Evolutionary conservation across 2,113 vertebrate species (phyloP).

Genomic region (Pipa parva): DNA sequence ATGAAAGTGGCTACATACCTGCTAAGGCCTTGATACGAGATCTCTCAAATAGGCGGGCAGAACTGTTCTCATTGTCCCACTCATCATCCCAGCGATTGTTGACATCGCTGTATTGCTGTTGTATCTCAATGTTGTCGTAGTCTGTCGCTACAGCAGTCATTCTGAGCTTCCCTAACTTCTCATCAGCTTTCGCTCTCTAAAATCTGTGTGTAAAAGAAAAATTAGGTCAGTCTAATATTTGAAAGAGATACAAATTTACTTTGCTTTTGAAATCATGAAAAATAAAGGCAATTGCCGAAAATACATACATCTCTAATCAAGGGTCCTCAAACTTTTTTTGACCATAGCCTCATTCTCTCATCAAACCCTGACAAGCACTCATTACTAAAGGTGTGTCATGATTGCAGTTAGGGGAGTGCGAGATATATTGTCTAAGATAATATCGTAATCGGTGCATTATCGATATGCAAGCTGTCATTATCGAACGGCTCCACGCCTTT

Average conservation of each 20-base stretch:
- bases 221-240: not conserved
- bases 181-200: conserved; percentile 69
- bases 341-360: no score
- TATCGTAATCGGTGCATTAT: no score
- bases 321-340: no score
- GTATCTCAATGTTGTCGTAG: conserved; percentile 90
- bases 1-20: conserved; percentile 61
- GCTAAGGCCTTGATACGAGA: conserved; percentile 94
- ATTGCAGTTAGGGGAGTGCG: no score
- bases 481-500: no score
- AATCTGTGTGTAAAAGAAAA: conserved; percentile 51
- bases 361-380: no score
- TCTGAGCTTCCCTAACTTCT: conserved; percentile 63
- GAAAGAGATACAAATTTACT: no score
- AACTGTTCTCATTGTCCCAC: conserved; percentile 98
- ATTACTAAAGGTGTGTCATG: no score
- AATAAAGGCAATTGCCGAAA: not conserved
- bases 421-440: no score
- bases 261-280: no score
- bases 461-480: no score
- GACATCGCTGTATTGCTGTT: conserved; percentile 90
- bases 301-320: no score
- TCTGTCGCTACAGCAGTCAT: conserved; percentile 92
- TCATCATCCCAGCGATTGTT: conserved; percentile 98
- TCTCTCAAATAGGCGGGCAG: conserved; percentile 87